A percentile compares a stretch with the other conserved stretches of the same genome.
phyloP scores from a whole-genome alignment of 1,140 invertebrate species.

The Drosophila chauvacae region DNA sequence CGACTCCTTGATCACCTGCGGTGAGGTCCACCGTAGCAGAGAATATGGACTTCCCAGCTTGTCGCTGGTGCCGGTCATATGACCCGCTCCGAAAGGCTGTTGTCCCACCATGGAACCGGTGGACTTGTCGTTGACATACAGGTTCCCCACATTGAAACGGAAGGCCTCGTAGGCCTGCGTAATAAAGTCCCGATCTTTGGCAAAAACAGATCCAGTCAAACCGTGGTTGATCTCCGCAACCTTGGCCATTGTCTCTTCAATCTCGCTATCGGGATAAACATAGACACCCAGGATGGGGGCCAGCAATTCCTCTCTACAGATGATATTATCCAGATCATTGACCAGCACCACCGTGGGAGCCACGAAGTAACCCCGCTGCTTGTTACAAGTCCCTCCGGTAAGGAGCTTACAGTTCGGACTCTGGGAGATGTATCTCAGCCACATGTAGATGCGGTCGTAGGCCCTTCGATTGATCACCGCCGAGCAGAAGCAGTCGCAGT shows the following conservation, averaged over 20 bases:
- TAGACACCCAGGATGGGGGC: constrained; percentile 96
- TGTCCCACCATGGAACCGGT: constrained; percentile 99
- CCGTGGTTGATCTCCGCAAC: constrained; percentile 91
- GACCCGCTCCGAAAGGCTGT: constrained; percentile 98
- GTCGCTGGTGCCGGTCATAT: constrained; percentile 98
- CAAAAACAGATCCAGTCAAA: constrained; percentile 97
- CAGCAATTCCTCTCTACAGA: constrained; percentile 99
- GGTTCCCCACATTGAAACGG: constrained; percentile 96
- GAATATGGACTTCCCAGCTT: constrained; percentile 99
- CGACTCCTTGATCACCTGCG: constrained; percentile 97
- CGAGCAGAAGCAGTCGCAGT: constrained; percentile 94
- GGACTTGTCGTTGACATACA: constrained; percentile 99
- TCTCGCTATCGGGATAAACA: constrained; percentile 93
- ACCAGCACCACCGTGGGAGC: constrained; percentile 97
- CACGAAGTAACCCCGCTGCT: constrained; percentile 95
- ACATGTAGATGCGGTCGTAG: constrained; percentile 93
- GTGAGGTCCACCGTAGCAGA: constrained; percentile 95
- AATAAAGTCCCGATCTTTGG: constrained; percentile 92
- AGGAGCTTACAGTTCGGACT: constrained; percentile 91
- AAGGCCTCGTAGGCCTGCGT: constrained; percentile 90
- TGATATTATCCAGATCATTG: constrained; percentile 92
- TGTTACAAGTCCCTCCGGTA: constrained; percentile 94
- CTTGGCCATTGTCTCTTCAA: constrained; percentile 89
- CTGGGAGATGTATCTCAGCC: constrained; percentile 94
- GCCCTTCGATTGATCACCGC: constrained; percentile 98